Base-by-base conservation (phyloP, 2,113 vertebrate species). In the Menidia beryllina region DNA sequence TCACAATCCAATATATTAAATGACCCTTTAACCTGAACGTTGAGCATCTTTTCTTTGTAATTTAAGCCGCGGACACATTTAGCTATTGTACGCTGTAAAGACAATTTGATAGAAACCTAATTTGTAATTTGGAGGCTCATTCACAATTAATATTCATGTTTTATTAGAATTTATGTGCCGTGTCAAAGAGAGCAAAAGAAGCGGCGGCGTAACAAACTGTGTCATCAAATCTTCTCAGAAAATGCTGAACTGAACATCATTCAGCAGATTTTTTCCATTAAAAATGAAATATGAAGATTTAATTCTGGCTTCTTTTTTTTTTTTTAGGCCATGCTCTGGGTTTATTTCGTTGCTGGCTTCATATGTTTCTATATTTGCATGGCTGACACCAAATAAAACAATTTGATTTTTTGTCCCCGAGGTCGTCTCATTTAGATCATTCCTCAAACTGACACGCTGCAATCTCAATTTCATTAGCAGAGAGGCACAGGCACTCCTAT, bases 401-500 rank as follows among this genome's bases (percentile, higher is more conserved):
- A 52, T 74, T 53, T 1, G 23, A 68, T 72, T 48, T 70, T 66
- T 45, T 49, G n/a, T 41, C 41, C 51, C 38, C 38, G 13, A 30
- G 56, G 47, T 56, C 30, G 48, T n/a, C 54, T 77, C 71, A 58
- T 75, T 60, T 55, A 67, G 27, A 54, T 76, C 68, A 73, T 81
- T 43, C 64, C 70, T 82, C 75, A 80, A 54, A 75, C 61, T 83
- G 74, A 69, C 72, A 67, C 61, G 12, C 38, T 17, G 79, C 75
- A 76, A 72, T 85, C 66, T 74, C 84, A 77, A 57, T 83, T 73
- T 77, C 75, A 83, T 88, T 88, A 90, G 65, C 57, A 30, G 27
- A 63, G 52, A 55, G 43, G 58, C 68, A 14, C 77, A 51, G 64
- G 71, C 69, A 34, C 7, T 59, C 69, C 45, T 19, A 82, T 87